These are phyloP conservation scores for Myotis findleyi DNA, from an alignment of 2,797 vertebrate genomes.

Conservation along the genomic window DNA sequence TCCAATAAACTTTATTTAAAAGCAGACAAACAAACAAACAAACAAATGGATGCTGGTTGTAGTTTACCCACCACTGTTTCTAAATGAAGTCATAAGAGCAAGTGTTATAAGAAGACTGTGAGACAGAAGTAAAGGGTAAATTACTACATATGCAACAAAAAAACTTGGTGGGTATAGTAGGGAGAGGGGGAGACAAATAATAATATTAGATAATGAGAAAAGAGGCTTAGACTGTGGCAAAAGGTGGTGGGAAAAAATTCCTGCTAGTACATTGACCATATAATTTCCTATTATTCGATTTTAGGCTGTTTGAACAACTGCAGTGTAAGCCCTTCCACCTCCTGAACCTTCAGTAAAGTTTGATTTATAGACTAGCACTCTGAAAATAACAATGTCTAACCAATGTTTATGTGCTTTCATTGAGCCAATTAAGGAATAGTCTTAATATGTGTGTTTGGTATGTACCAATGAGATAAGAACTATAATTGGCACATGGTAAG, in stretches of 20 bases:
- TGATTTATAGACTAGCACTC: background rate
- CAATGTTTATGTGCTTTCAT: background rate
- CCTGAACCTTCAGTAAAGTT: background rate
- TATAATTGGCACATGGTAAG: background rate
- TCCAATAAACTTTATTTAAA: background rate
- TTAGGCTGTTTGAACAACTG: background rate
- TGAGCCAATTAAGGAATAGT: background rate
- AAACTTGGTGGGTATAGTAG: background rate
- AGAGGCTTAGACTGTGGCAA: no score
- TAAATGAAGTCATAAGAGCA: background rate
- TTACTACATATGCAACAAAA: background rate
- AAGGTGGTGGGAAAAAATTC: background rate
- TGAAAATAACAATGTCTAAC: background rate
- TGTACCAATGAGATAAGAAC: background rate
- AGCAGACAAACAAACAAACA: background rate
- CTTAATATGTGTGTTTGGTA: background rate
- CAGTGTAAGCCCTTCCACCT: background rate
- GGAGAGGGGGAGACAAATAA: background rate
- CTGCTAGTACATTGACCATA: accelerated
- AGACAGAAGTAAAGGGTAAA: background rate
- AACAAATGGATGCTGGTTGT: background rate
- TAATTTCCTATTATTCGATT: background rate
- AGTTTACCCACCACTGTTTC: background rate
- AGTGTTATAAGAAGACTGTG: background rate
- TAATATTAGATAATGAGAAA: background rate